phyloP scores from a whole-genome alignment of 2,797 vertebrate species.

The Leucoraja ocellata region DNA sequence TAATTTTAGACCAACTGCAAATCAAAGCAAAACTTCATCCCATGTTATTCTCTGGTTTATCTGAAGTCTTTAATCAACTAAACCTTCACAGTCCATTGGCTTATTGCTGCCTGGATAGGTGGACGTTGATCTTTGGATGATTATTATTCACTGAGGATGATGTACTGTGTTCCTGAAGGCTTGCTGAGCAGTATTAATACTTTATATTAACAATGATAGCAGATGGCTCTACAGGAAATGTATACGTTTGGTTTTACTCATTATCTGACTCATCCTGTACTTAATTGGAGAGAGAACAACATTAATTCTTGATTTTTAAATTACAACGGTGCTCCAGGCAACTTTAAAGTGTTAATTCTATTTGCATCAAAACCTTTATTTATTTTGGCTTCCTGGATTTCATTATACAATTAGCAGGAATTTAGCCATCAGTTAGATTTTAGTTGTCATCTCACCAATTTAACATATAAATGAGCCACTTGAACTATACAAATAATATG shows the following conservation, averaged over 20 bases:
- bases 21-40: no score
- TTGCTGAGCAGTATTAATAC: no score
- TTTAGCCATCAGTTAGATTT: slow-evolving; percentile 26
- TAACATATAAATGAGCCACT: slow-evolving; percentile 32
- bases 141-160: no score
- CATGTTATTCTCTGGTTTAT: no score
- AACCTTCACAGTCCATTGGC: not conserved
- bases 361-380: not conserved
- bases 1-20: not conserved
- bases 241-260: not conserved
- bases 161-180: no score
- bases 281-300: not conserved
- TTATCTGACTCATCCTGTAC: not conserved
- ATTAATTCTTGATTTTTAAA: not conserved
- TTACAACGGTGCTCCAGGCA: not conserved
- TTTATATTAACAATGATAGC: not conserved
- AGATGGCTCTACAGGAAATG: not conserved
- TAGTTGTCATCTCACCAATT: slow-evolving; percentile 6
- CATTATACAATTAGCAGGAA: slow-evolving; percentile 16
- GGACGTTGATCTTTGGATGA: no score
- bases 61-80: no score
- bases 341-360: slow-evolving; percentile 6
- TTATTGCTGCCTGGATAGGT: not conserved
- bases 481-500: slow-evolving; percentile 18
- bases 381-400: slow-evolving; percentile 27